phyloP scores from a whole-genome alignment of 2,797 vertebrate species.

The Clangula hyemalis region DNA sequence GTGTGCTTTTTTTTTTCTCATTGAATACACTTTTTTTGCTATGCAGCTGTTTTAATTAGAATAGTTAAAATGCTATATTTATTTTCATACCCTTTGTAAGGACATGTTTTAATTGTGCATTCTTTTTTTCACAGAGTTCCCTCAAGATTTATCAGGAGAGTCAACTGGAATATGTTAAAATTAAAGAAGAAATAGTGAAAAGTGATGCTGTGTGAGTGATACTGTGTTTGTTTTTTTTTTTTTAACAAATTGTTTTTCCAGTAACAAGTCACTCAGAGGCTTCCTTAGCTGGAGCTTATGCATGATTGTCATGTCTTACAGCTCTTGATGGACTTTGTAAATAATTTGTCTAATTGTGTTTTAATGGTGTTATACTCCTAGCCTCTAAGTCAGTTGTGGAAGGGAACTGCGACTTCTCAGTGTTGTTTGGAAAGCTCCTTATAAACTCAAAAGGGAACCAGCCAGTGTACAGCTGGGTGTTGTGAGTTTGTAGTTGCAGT shows the following conservation, averaged over 20 bases:
- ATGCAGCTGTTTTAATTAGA: neutral
- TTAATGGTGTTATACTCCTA: neutral
- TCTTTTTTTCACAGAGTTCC: conserved; percentile 77
- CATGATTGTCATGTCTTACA: neutral
- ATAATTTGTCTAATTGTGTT: neutral
- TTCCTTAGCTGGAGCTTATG: neutral
- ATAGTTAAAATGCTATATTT: neutral
- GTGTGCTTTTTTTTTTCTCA: neutral
- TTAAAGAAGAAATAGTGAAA: conserved; percentile 84
- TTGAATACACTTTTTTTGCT: neutral
- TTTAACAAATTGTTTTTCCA: neutral
- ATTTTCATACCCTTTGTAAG: neutral
- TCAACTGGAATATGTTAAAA: conserved; percentile 80
- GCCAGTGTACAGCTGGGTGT: neutral
- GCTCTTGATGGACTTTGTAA: neutral
- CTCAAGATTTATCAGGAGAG: conserved; percentile 83
- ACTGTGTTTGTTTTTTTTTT: neutral
- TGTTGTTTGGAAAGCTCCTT: neutral
- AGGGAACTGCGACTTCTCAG: neutral
- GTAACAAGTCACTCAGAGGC: neutral
- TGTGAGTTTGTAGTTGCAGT: neutral
- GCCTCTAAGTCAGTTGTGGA: neutral
- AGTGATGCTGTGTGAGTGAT: conserved; percentile 83
- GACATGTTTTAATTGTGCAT: neutral
- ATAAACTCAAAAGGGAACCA: neutral